Evolutionary conservation across 1,140 invertebrate genomes (phyloP).

Genomic region (Leucophenga varia): DNA sequence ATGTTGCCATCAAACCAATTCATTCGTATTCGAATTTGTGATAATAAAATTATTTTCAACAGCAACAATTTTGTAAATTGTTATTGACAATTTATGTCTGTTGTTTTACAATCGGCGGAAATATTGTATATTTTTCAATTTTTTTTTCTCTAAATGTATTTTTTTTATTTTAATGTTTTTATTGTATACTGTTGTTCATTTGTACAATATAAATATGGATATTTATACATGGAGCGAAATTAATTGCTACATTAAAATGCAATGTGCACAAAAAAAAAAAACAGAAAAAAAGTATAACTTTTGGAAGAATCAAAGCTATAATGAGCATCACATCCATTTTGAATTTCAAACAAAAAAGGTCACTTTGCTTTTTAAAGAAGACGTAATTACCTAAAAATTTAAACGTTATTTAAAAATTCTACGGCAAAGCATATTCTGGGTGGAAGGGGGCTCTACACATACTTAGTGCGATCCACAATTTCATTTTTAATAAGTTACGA

Average conservation of each 20-base stretch:
- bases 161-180: constrained; percentile 10
- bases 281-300: background rate
- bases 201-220: background rate
- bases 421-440: too few relatives aligned
- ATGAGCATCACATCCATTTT: background rate
- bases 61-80: constrained; percentile 46
- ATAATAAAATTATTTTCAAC: too few relatives aligned
- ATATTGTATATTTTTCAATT: constrained; percentile 1
- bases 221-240: background rate
- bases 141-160: background rate
- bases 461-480: too few relatives aligned
- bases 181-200: background rate
- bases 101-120: constrained; percentile 6
- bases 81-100: constrained; percentile 46
- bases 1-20: too few relatives aligned
- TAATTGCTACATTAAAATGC: background rate
- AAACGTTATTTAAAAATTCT: too few relatives aligned
- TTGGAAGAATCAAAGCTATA: background rate
- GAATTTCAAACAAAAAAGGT: constrained; percentile 4
- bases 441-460: too few relatives aligned
- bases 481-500: too few relatives aligned
- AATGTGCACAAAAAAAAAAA: background rate
- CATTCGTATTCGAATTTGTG: constrained; percentile 3
- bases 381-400: too few relatives aligned
- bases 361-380: too few relatives aligned